These are phyloP conservation scores for Ciconia maguari DNA, from an alignment of 2,113 vertebrate genomes.

Conservation along the genomic window DNA sequence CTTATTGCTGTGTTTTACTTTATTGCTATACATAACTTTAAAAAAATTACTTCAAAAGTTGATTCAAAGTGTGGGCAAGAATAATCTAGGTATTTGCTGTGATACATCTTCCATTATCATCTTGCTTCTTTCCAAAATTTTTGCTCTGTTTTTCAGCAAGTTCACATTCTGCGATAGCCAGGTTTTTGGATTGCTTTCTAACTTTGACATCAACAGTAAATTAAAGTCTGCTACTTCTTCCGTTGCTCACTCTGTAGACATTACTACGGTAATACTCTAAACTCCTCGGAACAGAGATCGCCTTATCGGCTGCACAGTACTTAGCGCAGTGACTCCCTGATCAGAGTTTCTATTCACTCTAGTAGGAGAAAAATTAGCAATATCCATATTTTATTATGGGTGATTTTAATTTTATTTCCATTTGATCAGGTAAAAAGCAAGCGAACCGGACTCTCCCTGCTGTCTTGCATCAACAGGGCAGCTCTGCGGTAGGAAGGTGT, in stretches of 20 bases:
- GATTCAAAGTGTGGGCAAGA: not conserved
- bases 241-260: not conserved
- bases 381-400: not conserved
- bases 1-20: not conserved
- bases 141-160: not conserved
- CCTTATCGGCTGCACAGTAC: not conserved
- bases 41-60: not conserved
- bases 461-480: not conserved
- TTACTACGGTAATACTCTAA: not conserved
- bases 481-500: fast-evolving
- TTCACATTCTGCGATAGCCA: not conserved
- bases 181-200: not conserved
- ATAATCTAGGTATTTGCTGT: not conserved
- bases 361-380: not conserved
- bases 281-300: not conserved
- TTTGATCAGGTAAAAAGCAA: not conserved
- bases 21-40: not conserved
- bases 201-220: not conserved
- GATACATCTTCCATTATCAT: not conserved
- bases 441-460: not conserved
- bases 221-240: not conserved
- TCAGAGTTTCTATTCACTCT: not conserved
- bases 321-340: not conserved
- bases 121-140: not conserved
- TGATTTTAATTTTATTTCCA: not conserved